A percentile compares a stretch with the other conserved stretches of the same genome.
Conservation (phyloP, 2,113 vertebrate species). For the Nestor notabilis region DNA sequence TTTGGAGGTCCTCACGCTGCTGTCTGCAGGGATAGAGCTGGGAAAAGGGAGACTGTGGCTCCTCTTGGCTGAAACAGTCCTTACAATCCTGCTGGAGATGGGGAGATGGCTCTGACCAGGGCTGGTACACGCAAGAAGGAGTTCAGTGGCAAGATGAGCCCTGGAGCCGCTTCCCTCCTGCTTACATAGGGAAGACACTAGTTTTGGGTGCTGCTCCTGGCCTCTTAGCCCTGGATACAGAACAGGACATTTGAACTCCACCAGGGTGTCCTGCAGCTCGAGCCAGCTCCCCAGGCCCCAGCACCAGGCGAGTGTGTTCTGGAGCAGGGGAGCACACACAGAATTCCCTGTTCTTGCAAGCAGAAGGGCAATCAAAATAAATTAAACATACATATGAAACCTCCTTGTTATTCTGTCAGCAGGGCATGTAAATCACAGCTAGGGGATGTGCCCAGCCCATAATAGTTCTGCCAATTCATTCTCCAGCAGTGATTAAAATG, state of each 20-base stretch:
- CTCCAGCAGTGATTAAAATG: slow-evolving; percentile 69
- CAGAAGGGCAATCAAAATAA: background rate
- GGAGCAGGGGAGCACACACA: background rate
- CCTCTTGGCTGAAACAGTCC: background rate
- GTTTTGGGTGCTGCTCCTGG: background rate
- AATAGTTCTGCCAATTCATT: slow-evolving; percentile 73
- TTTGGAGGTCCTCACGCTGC: background rate
- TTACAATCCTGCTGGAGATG: background rate
- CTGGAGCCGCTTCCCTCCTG: background rate
- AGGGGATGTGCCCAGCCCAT: slow-evolving; percentile 50
- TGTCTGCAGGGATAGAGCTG: background rate
- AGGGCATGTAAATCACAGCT: slow-evolving; percentile 73
- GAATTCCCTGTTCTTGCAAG: background rate
- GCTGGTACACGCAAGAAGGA: background rate
- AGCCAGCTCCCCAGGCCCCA: too few relatives aligned
- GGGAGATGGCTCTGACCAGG: background rate
- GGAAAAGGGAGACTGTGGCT: background rate
- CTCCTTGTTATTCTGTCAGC: slow-evolving; percentile 68
- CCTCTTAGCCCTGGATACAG: background rate
- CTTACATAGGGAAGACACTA: background rate
- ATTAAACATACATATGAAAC: slow-evolving; percentile 59
- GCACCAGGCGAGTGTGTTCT: too few relatives aligned
- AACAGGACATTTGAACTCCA: background rate
- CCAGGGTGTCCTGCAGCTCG: too few relatives aligned
- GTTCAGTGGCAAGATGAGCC: background rate